Percentiles rank a stretch among this genome's conserved stretches.
phyloP scores from a whole-genome alignment of 2,797 vertebrate genomes.

The Lagorchestes hirsutus region DNA sequence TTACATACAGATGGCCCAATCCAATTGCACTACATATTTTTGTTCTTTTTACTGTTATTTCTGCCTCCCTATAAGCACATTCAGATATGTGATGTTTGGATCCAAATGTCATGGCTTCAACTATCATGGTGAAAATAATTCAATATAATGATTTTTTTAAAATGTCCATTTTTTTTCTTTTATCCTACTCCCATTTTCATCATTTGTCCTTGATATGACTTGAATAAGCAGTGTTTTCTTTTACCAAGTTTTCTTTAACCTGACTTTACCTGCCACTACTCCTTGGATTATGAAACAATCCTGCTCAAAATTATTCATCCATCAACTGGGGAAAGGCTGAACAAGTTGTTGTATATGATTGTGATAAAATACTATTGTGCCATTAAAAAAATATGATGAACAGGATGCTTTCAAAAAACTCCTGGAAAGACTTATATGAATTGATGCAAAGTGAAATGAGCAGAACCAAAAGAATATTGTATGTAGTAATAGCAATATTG shows the following conservation, averaged over 20 bases:
- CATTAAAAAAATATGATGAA: no score
- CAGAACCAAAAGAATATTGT: no score
- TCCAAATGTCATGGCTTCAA: background rate
- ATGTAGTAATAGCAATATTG: no score
- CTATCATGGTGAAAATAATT: background rate
- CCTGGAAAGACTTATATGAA: no score
- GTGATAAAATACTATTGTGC: no score
- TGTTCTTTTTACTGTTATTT: background rate
- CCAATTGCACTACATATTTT: background rate
- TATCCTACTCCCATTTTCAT: background rate
- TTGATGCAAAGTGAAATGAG: no score
- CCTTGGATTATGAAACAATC: background rate
- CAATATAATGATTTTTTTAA: background rate
- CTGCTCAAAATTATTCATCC: background rate
- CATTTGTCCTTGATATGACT: background rate
- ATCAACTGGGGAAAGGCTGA: no score
- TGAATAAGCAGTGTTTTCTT: background rate
- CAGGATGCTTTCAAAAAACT: no score
- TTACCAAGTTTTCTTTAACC: background rate
- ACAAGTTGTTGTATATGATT: no score
- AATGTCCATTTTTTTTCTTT: background rate
- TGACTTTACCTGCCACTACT: background rate
- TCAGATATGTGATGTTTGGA: background rate
- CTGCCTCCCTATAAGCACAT: background rate
- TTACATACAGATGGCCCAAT: background rate